Percentiles rank a stretch among this genome's conserved stretches.
These are phyloP conservation scores for Dipodomys stephensi DNA, from an alignment of 2,113 vertebrate species.

Conservation along the genomic window DNA sequence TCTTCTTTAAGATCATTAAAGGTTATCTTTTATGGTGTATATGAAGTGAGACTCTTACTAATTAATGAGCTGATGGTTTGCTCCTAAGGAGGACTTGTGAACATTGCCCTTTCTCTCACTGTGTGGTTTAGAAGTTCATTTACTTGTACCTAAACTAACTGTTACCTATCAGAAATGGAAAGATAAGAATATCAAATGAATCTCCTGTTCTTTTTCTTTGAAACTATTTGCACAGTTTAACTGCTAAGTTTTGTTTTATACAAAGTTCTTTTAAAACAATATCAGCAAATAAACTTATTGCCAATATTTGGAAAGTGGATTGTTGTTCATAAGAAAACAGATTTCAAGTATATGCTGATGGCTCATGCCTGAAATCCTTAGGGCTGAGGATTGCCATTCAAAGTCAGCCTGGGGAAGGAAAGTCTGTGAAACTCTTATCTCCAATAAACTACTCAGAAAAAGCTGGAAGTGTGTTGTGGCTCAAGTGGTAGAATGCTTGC, in stretches of 20 bases:
- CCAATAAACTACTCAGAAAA: too few relatives aligned
- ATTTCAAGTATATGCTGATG: not conserved
- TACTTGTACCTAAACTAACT: constrained; percentile 48
- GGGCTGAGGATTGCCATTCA: too few relatives aligned
- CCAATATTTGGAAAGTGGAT: constrained; percentile 11
- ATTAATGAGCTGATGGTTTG: constrained; percentile 32
- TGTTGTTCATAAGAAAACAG: constrained; percentile 33
- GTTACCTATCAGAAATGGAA: constrained; percentile 16
- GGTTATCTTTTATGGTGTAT: not conserved
- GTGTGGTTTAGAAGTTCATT: constrained; percentile 54
- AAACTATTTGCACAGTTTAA: not conserved
- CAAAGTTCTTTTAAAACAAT: not conserved
- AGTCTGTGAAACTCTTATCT: too few relatives aligned
- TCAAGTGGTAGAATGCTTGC: too few relatives aligned
- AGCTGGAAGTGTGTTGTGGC: too few relatives aligned
- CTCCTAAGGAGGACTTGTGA: not conserved
- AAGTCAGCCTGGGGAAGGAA: too few relatives aligned
- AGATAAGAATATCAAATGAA: constrained; percentile 2
- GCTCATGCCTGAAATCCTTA: too few relatives aligned
- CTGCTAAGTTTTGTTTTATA: not conserved
- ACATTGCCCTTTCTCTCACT: constrained; percentile 37
- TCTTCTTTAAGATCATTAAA: constrained; percentile 25
- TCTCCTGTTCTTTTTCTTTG: not conserved
- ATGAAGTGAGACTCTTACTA: constrained; percentile 11
- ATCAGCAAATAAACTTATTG: constrained; percentile 6